These are phyloP conservation scores for Panthera uncia DNA, from an alignment of 2,113 vertebrate species.

Conservation along the genomic window DNA sequence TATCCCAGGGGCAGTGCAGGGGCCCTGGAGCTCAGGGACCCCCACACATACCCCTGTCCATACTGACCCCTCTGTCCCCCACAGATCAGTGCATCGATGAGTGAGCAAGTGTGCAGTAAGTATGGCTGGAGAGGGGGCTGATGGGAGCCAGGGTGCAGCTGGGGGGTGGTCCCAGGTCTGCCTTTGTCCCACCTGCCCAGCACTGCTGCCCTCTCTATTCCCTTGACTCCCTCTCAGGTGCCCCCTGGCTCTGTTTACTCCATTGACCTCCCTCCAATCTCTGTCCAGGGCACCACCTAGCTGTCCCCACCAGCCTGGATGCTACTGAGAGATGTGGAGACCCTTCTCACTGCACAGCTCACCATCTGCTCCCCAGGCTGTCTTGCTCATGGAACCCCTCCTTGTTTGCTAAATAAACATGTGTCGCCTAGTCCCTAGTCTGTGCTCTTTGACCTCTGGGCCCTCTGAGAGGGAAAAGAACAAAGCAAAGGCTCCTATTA, in stretches of 20 bases:
- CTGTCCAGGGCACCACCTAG: too few relatives aligned
- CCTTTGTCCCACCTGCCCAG: too few relatives aligned
- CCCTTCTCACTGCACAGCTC: neutral
- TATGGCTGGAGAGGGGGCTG: neutral
- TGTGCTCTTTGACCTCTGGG: neutral
- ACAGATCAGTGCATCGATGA: conserved; percentile 62
- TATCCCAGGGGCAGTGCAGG: too few relatives aligned
- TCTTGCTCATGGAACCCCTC: neutral
- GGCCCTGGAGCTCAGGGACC: neutral
- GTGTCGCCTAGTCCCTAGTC: fast-evolving
- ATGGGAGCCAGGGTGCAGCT: neutral
- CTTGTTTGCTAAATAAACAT: conserved; percentile 59
- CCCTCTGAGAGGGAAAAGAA: neutral
- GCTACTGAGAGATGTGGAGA: neutral
- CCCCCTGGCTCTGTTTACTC: too few relatives aligned
- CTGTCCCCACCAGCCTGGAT: too few relatives aligned
- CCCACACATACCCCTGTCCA: fast-evolving
- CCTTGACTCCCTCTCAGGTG: too few relatives aligned
- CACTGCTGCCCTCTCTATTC: too few relatives aligned
- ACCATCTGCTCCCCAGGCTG: neutral
- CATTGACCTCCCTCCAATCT: too few relatives aligned
- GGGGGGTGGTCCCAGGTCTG: neutral
- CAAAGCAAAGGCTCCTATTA: neutral
- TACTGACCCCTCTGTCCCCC: neutral
- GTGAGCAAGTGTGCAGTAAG: neutral